Evolutionary conservation across 1,140 invertebrate species (phyloP).

Genomic region (Spodoptera frugiperda): DNA sequence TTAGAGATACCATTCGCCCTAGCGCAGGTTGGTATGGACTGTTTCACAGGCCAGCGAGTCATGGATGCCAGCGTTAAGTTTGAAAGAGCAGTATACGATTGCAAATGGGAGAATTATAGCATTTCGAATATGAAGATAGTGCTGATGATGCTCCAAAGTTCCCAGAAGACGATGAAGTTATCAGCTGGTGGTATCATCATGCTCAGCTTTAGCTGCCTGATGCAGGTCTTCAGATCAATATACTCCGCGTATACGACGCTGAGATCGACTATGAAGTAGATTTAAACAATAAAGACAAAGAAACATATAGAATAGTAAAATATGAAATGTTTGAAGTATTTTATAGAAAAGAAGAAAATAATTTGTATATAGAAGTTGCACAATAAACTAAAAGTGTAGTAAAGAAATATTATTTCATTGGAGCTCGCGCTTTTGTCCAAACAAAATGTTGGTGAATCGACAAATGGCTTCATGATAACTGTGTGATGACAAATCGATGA

Average conservation of each 20-base stretch:
- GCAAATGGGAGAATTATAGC: slow-evolving; percentile 72
- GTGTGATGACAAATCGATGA: neutral
- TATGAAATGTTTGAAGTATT: neutral
- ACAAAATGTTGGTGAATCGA: neutral
- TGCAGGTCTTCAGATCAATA: slow-evolving; percentile 63
- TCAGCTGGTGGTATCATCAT: slow-evolving; percentile 67
- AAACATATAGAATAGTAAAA: neutral
- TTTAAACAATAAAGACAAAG: neutral
- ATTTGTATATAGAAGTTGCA: neutral
- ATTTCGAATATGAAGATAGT: slow-evolving; percentile 63
- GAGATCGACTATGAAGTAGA: slow-evolving; percentile 56
- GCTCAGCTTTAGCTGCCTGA: slow-evolving; percentile 62
- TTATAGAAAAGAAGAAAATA: too few species aligned
- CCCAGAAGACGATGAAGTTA: slow-evolving; percentile 65
- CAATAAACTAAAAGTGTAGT: neutral
- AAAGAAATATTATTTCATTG: neutral
- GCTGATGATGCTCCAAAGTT: slow-evolving; percentile 61
- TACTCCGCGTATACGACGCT: slow-evolving; percentile 71
- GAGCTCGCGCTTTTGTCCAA: neutral
- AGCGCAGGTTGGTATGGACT: slow-evolving; percentile 67
- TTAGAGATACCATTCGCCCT: slow-evolving; percentile 68
- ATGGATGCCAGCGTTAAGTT: slow-evolving; percentile 63
- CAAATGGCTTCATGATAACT: neutral
- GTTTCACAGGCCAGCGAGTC: slow-evolving; percentile 67
- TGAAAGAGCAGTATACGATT: slow-evolving; percentile 66